phyloP scores from a whole-genome alignment of 2,113 vertebrate genomes.

The Etheostoma spectabile region DNA sequence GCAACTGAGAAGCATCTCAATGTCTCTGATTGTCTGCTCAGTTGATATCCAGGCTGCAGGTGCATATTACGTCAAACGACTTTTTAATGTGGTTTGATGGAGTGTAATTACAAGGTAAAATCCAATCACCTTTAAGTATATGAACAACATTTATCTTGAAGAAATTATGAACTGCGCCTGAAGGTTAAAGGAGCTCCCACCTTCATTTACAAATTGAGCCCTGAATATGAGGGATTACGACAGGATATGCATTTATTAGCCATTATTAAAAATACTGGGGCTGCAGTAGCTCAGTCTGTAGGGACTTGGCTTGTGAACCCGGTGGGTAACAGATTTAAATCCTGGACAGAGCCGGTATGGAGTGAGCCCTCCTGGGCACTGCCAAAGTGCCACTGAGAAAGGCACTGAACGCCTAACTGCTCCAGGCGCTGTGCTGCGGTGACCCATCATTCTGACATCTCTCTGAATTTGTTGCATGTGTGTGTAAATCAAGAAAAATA shows the following conservation, averaged over 20 bases:
- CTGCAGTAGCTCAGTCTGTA: no score
- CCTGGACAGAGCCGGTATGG: no score
- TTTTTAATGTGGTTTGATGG: not conserved
- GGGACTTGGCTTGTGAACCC: no score
- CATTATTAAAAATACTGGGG: conserved; percentile 11
- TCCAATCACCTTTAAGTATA: not conserved
- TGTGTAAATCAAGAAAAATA: no score
- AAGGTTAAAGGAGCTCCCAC: not conserved
- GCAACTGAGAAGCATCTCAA: not conserved
- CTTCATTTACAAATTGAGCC: not conserved
- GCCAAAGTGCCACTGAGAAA: no score
- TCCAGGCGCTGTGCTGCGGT: no score
- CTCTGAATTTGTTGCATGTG: no score
- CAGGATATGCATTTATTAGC: conserved; percentile 1
- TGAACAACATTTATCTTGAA: not conserved
- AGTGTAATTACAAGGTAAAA: conserved; percentile 8
- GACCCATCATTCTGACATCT: no score
- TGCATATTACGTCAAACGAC: conserved; percentile 11
- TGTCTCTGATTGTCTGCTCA: conserved; percentile 10
- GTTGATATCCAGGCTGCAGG: not conserved
- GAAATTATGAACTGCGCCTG: not conserved
- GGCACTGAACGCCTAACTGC: no score
- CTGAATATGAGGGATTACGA: not conserved
- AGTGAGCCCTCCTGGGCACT: no score
- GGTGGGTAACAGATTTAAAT: no score